These are phyloP conservation scores for Myopa testacea DNA, from an alignment of 2,888 invertebrate species.

Conservation along the genomic window DNA sequence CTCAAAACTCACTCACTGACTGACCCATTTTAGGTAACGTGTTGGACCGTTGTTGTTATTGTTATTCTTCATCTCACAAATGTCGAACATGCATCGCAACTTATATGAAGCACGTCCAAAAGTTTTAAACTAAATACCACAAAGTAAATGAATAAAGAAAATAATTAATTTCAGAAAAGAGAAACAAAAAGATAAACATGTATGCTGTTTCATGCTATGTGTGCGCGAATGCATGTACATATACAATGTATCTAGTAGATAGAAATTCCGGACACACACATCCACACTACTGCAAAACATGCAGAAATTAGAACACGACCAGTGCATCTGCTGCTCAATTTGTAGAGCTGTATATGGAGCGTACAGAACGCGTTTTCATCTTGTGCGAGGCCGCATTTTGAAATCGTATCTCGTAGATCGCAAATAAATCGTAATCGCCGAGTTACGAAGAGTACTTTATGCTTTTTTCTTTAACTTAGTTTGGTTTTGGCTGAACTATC, in stretches of 20 bases:
- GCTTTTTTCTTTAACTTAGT: too few species aligned
- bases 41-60: conserved; percentile 2
- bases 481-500: too few species aligned
- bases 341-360: not conserved
- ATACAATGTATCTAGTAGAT: not conserved
- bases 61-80: not conserved
- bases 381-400: not conserved
- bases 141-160: not conserved
- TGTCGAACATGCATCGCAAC: not conserved
- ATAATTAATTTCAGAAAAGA: not conserved
- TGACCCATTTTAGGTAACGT: not conserved
- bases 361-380: not conserved
- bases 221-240: too few species aligned
- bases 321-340: conserved; percentile 12
- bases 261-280: not conserved
- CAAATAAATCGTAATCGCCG: too few species aligned
- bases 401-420: not conserved
- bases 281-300: not conserved
- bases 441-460: too few species aligned
- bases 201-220: too few species aligned
- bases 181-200: not conserved
- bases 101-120: not conserved
- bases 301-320: not conserved
- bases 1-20: conserved; percentile 5
- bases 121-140: conserved; percentile 4